Evolutionary conservation across 2,888 invertebrate species (phyloP), one percentile per base, ranked within the genome.

Genomic region (Dynastes tityus): DNA sequence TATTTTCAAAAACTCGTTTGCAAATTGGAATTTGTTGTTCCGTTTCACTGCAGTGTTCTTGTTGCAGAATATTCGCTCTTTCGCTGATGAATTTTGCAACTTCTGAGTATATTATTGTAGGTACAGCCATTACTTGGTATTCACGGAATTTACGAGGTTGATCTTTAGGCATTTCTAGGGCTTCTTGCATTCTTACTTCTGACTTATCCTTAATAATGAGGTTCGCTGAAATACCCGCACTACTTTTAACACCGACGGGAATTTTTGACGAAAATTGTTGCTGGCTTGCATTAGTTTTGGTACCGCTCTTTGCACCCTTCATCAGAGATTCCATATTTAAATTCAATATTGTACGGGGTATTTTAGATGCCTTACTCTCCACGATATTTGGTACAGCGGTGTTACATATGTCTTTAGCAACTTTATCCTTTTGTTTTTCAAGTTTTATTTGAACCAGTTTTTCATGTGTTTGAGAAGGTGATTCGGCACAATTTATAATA

Each of bases 261-360:
- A 73, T 73, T 61, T 22, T 73, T n/a, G 73, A 73, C 2, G 13
- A 11, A 71, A 71, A 40, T 73, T 11, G 37, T 8, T 22, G 73
- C 2, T 40, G 32, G 27, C 9, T 49, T 27, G 22, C 9, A 4
- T 3, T 22, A 40, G 13, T 37, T 55, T 22, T 55, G 3, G 22
- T 22, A 9, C 4, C 13, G 29, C 8, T 13, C 6, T 71, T 37
- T 6, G 37, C 9, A 55, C n/a, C 13, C 37, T 55, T 45, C 9
- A 9, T 22, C 1, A 2, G 27, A 16, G 49, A 49, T 27, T 22
- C 32, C 16, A 67, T 8, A 9, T 11, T 9, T 22, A 67, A 9
- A 16, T 16, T 45, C 11, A 49, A 67, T 9, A 29, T 9, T 45
- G 67, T 67, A 2, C 27, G 22, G 0, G 67, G 67, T 67, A 49